Evolutionary conservation across 1,140 invertebrate species (phyloP), one percentile per base, ranked within the genome.

Genomic region (Drosophila trapezifrons): DNA sequence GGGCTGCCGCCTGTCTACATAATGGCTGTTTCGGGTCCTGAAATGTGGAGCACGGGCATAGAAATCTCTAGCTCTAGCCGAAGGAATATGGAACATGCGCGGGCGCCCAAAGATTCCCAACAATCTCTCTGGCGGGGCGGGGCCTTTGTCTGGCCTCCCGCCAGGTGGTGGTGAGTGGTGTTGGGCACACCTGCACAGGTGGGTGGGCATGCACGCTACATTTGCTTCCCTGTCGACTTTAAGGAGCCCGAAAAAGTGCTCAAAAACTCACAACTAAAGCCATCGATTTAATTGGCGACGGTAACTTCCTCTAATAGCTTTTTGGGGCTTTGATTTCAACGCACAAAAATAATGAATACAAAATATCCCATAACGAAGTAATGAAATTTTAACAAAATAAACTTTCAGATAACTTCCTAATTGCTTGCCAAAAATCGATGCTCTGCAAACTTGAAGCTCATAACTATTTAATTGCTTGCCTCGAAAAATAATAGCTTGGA

Each of bases 51-150:
- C 67, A 67, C 47, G 17, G 49, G 51, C 67, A 70, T 47, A 67
- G 55, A 71, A 71, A 67, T 58, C 12, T 37, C 29, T 27, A 7
- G 27, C n/a, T 49, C 25, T 2, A 6, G 22, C 2, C 9, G 4
- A 6, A 49, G 51, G 43, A 71, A 71, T 71, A 71, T 71, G 66
- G 67, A 71, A 71, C 65, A 71, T 71, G 67, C 65, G 67, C 64
- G 27, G 27, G 67, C 51, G 43, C 43, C 65, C 66, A 49, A 71
- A 71, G 65, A 71, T 71, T 56, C 56, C 49, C 49, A 67, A 55
- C 66, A 67, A 70, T n/a, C n/a, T 70, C 62, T 70, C 62, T 40
- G 12, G 17, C 17, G 29, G 49, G 22, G 54, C 6, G 56, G 60
- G 38, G 52, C 51, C 52, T 71, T 71, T 71, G 69, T 72, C 66